Evolutionary conservation across 2,888 invertebrate genomes (phyloP).

Genomic region (Amphiduros pacificus): DNA sequence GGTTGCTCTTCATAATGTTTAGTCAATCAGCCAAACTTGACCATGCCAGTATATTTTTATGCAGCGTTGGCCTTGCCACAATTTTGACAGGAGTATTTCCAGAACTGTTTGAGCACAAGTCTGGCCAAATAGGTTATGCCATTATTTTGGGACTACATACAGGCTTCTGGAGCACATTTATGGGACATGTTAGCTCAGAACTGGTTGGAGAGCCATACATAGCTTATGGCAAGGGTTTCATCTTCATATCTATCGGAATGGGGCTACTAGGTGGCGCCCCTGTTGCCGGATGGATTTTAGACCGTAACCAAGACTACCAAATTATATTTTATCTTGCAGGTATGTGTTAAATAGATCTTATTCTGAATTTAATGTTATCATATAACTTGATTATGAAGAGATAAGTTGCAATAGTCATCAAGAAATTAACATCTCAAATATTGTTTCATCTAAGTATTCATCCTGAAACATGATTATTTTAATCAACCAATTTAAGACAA

Average conservation of each 20-base stretch:
- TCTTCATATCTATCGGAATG: slow-evolving; percentile 50
- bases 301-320: slow-evolving; percentile 4
- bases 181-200: slow-evolving; percentile 46
- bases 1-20: slow-evolving; percentile 52
- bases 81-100: slow-evolving; percentile 52
- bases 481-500: too few species aligned
- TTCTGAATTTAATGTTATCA: too few species aligned
- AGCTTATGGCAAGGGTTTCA: slow-evolving; percentile 51
- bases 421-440: too few species aligned
- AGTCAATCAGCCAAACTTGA: slow-evolving; percentile 52
- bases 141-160: slow-evolving; percentile 54
- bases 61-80: slow-evolving; percentile 46
- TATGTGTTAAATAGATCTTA: too few species aligned
- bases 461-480: too few species aligned
- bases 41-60: slow-evolving; percentile 46
- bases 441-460: too few species aligned
- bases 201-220: slow-evolving; percentile 50
- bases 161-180: slow-evolving; percentile 56
- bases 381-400: too few species aligned
- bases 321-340: slow-evolving; percentile 2
- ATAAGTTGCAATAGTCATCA: too few species aligned
- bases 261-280: slow-evolving; percentile 50
- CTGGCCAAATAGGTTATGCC: slow-evolving; percentile 54
- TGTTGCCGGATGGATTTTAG: slow-evolving; percentile 38
- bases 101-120: slow-evolving; percentile 45